phyloP scores from a whole-genome alignment of 2,888 invertebrate genomes.

The Osmoderma eremita region DNA sequence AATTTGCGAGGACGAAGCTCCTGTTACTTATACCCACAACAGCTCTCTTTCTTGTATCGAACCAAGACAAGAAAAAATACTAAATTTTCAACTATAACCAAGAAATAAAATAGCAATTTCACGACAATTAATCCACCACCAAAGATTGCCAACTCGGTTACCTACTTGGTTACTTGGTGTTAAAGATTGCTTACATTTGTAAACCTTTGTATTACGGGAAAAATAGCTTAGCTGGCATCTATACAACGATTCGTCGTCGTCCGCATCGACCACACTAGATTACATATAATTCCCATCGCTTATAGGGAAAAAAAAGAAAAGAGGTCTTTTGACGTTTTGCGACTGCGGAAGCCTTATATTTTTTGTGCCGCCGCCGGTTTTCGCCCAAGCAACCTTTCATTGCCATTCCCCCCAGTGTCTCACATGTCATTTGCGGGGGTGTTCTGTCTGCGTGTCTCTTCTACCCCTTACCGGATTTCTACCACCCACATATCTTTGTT shows the following conservation, averaged over 20 bases:
- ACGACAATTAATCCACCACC: no score
- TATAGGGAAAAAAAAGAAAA: conserved; percentile 44
- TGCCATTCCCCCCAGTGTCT: conserved; percentile 48
- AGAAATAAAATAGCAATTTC: no score
- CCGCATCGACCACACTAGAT: conserved; percentile 43
- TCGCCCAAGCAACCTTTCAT: conserved; percentile 50
- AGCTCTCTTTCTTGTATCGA: no score
- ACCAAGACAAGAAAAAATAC: no score
- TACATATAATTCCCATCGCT: conserved; percentile 50
- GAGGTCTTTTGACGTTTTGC: conserved; percentile 44
- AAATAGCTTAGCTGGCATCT: conserved; percentile 25
- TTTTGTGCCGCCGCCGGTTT: conserved; percentile 46
- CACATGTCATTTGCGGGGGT: conserved; percentile 53
- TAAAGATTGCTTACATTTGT: conserved; percentile 18
- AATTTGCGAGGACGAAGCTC: no score
- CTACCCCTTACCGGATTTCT: conserved; percentile 42
- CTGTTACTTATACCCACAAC: no score
- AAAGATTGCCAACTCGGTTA: no score
- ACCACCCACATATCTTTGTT: conserved; percentile 49
- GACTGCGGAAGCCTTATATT: conserved; percentile 50
- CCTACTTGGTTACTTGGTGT: no score
- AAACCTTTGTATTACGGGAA: conserved; percentile 27
- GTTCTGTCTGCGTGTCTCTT: conserved; percentile 52
- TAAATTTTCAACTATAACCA: no score
- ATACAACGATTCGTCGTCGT: conserved; percentile 29